Conservation (phyloP, 2,113 vertebrate species). For the Tiliqua scincoides region DNA sequence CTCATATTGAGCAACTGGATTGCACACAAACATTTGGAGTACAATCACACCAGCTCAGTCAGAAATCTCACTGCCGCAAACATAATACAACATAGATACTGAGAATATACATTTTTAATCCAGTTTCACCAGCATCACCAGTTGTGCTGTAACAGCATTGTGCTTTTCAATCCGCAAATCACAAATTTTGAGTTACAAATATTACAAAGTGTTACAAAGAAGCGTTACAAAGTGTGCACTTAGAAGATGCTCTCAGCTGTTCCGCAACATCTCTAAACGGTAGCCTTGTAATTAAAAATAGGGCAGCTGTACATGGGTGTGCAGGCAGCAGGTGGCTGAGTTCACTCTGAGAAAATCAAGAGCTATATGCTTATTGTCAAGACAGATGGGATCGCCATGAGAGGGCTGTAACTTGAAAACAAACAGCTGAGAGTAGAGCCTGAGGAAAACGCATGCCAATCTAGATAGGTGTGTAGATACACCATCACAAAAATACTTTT, state of each 20-base stretch:
- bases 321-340: constrained; percentile 9
- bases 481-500: background rate
- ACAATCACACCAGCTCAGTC: background rate
- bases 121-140: background rate
- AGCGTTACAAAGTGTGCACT: background rate
- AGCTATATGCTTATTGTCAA: background rate
- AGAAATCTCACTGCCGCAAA: background rate
- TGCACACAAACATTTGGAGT: background rate
- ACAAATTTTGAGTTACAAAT: background rate
- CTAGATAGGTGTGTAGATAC: background rate
- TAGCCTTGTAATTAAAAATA: constrained; percentile 5
- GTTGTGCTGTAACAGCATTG: background rate
- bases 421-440: background rate
- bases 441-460: background rate
- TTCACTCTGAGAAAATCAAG: constrained; percentile 17
- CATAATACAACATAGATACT: background rate
- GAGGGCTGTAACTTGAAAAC: background rate
- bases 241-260: background rate
- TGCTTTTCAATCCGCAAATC: background rate
- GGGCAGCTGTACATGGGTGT: background rate
- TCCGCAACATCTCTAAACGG: background rate
- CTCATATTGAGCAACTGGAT: background rate
- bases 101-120: background rate
- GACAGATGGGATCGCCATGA: background rate
- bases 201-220: background rate